A percentile compares a stretch with the other conserved stretches of the same genome.
Evolutionary conservation across 2,797 vertebrate genomes (phyloP).

Genomic region (Falco berigora): DNA sequence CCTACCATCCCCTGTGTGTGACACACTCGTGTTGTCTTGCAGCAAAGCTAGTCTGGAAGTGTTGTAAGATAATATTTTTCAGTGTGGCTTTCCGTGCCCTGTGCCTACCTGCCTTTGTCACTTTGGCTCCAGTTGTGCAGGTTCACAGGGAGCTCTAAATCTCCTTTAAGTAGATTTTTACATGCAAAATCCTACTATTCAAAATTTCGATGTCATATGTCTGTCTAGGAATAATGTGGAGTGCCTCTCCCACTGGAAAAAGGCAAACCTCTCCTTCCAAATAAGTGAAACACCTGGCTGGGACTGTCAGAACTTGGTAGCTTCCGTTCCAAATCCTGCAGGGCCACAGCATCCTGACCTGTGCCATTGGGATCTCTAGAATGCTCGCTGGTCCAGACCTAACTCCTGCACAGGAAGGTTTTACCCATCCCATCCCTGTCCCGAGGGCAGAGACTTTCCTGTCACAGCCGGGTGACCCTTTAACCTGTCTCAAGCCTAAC

Average conservation of each 20-base stretch:
- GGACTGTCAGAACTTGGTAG: background rate
- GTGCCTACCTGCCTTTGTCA: background rate
- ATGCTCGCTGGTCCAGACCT: background rate
- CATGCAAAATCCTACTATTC: background rate
- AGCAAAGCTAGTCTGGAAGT: background rate
- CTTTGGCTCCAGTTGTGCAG: background rate
- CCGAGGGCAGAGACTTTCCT: background rate
- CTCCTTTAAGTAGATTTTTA: background rate
- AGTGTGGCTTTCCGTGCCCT: background rate
- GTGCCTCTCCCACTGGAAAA: background rate
- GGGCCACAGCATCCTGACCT: background rate
- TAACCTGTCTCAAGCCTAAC: background rate
- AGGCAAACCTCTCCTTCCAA: background rate
- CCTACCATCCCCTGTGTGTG: background rate
- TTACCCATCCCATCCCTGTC: background rate
- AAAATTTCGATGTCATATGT: background rate
- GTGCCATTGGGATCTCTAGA: background rate
- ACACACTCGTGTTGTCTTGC: background rate
- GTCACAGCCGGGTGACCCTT: background rate
- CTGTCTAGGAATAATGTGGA: background rate
- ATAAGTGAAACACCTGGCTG: background rate
- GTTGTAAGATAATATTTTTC: background rate
- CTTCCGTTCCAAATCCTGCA: background rate
- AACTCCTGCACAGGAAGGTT: background rate
- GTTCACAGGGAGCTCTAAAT: background rate